These are phyloP conservation scores for Zaprionus lachaisei DNA, from an alignment of 1,140 invertebrate genomes.

Conservation along the genomic window DNA sequence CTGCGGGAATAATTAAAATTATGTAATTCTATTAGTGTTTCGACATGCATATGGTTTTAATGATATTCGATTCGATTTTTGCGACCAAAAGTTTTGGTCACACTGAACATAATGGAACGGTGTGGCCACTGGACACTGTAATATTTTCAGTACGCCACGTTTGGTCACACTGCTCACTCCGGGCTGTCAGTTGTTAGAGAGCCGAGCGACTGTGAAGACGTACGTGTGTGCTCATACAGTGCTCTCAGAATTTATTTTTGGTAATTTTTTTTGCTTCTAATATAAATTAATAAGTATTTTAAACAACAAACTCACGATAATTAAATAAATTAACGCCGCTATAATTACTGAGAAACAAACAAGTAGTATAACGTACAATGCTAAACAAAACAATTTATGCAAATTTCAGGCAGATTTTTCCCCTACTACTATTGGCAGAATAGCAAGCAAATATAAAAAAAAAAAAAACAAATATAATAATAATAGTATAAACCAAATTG, in stretches of 20 bases:
- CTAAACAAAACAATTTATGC: conserved; percentile 41
- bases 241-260: conserved; percentile 80
- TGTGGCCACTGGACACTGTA: conserved; percentile 8
- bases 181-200: conserved; percentile 58
- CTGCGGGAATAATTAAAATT: conserved; percentile 14
- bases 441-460: conserved; percentile 41
- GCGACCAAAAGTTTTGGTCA: conserved; percentile 8
- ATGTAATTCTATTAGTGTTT: conserved; percentile 32
- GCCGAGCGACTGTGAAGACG: conserved; percentile 75
- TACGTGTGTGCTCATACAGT: conserved; percentile 77
- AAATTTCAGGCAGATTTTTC: conserved; percentile 53
- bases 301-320: conserved; percentile 52
- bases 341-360: conserved; percentile 54
- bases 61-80: conserved; percentile 27
- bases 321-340: conserved; percentile 62
- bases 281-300: conserved; percentile 61
- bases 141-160: conserved; percentile 22
- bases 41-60: conserved; percentile 3
- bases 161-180: conserved; percentile 33
- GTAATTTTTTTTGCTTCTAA: conserved; percentile 64
- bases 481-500: conserved; percentile 15
- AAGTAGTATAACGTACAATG: conserved; percentile 41
- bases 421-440: conserved; percentile 35
- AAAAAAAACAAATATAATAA: conserved; percentile 29
- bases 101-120: conserved; percentile 17